Conservation (phyloP, 2,888 invertebrate genomes). For the Hypena proboscidalis region DNA sequence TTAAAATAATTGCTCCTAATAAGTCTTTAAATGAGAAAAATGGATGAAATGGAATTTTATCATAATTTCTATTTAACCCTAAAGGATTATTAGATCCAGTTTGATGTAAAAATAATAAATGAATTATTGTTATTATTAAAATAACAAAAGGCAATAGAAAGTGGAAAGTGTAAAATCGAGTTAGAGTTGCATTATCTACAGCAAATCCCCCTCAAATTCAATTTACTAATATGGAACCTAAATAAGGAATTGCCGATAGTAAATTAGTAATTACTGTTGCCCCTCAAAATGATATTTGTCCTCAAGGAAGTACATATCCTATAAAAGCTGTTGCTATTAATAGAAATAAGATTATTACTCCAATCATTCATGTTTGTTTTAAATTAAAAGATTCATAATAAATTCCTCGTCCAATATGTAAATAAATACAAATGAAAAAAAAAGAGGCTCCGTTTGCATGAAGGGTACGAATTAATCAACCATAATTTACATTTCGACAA, state of each 20-base stretch:
- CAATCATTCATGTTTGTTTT: slow-evolving; percentile 87
- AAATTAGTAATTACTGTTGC: slow-evolving; percentile 92
- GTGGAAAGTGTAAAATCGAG: slow-evolving; percentile 91
- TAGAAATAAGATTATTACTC: slow-evolving; percentile 87
- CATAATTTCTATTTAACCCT: slow-evolving; percentile 87
- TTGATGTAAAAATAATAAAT: slow-evolving; percentile 88
- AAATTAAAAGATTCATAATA: slow-evolving; percentile 80
- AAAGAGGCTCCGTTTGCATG: slow-evolving; percentile 90
- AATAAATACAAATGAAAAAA: slow-evolving; percentile 89
- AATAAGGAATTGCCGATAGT: slow-evolving; percentile 89
- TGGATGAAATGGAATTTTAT: slow-evolving; percentile 89
- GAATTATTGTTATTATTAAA: slow-evolving; percentile 85
- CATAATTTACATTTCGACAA: slow-evolving; percentile 89
- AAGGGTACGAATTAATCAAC: slow-evolving; percentile 87
- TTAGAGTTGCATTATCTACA: slow-evolving; percentile 89
- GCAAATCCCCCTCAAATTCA: slow-evolving; percentile 92
- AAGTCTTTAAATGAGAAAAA: slow-evolving; percentile 88
- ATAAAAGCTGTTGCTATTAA: slow-evolving; percentile 90
- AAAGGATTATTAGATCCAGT: slow-evolving; percentile 88
- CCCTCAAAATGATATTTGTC: slow-evolving; percentile 93
- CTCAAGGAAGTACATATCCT: slow-evolving; percentile 92
- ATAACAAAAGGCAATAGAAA: slow-evolving; percentile 90
- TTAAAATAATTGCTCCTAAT: slow-evolving; percentile 85
- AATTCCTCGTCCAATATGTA: slow-evolving; percentile 88
- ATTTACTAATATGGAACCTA: slow-evolving; percentile 87